Evolutionary conservation across 1,140 invertebrate genomes (phyloP), one percentile per base, ranked within the genome.

Genomic region (Papilio helenus): DNA sequence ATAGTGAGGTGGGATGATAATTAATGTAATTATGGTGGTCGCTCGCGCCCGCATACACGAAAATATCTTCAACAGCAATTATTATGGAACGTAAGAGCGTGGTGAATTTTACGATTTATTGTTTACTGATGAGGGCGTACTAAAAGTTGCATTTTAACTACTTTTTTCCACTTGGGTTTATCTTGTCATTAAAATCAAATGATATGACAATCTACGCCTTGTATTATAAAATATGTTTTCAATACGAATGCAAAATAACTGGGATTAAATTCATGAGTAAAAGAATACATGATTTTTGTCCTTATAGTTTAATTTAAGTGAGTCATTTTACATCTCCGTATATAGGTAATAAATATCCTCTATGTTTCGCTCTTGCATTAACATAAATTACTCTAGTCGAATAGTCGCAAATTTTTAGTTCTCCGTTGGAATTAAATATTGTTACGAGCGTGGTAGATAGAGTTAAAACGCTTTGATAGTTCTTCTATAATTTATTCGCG

Each of bases 21-120:
- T 86, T 79, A 78, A 81, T 82, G 83, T 88, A 89, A 91, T 91
- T 88, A 86, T 82, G n/a, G 72, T 74, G 72, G 79, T 74, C 79
- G 72, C 80, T 72, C 84, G 81, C 79, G 82, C 78, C 51, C 61
- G 26, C 88, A 88, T 90, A 76, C 80, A 73, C 82, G 79, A 83
- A 82, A 82, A 86, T 81, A 81, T 83, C 79, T 55, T 58, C 78
- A 80, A 79, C 80, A 80, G 80, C 81, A 84, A 76, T 58, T 81
- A 79, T 84, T 83, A 84, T 85, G 72, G 51, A 49, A 74, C 44
- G 72, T 39, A 44, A 74, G 12, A 29, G 39, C 72, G 72, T 49
- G 39, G 72, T 74, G 23, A 81, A 81, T 83, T 83, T 83, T 83
- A 83, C 79, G 78, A 44, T 65, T 79, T 74, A 74, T 74, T 74